Evolutionary conservation across 2,797 vertebrate genomes (phyloP), one percentile per base, ranked within the genome.

Genomic region (Muscicapa comitata): DNA sequence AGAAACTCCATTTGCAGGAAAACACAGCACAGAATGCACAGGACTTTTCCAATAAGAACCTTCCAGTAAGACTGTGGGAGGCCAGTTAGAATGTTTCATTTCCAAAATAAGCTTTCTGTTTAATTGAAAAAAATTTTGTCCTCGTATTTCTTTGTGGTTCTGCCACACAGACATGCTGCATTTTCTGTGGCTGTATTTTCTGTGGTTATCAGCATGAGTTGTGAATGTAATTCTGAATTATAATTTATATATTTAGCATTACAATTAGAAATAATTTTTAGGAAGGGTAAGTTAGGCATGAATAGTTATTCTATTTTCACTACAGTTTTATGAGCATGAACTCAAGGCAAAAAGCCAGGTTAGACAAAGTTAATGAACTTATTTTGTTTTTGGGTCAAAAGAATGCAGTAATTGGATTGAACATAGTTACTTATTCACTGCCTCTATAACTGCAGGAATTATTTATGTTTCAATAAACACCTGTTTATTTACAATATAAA

Each of bases 211-310:
- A 92, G 77, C 86, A 88, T 11, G 38, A 89, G 53, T 35, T 86
- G 84, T 16, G 43, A 93, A 80, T 51, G 91, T 79, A 90, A 93
- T 92, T 88, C 89, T 78, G 90, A 97, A 92, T 92, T 89, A 86
- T 21, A 89, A 97, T 96, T 94, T 97, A 94, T 75, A 72, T 89
- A 95, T 73, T 83, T 77, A 97, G 83, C 89, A 74, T 71, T 93
- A 33, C 67, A 91, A 95, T 95, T 95, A 85, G 88, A 97, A 93
- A 94, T 62, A 61, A 74, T 75, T 97, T 93, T 93, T 78, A 91
- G 89, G 71, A 84, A 96, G 92, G 81, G 76, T 80, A 84, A 94
- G 86, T 45, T 81, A 94, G 82, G 66, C 62, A 89, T 54, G 55
- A 96, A 90, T 24, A 96, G 58, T 88, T 94, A 92, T 29, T 96